A percentile compares a stretch with the other conserved stretches of the same genome.
Conservation (phyloP, 1,140 invertebrate genomes). For the Papilio xuthus region DNA sequence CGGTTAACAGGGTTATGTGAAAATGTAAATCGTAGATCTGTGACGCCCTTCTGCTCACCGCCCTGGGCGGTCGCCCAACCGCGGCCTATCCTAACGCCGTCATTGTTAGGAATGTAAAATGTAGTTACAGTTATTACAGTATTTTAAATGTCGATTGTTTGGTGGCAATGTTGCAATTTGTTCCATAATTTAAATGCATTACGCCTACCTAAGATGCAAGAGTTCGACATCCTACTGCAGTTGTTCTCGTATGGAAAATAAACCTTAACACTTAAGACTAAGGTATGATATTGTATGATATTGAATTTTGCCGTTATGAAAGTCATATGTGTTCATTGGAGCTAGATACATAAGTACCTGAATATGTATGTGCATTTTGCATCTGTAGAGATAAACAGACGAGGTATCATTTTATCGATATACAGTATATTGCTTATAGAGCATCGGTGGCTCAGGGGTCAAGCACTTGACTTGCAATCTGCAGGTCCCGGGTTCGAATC, state of each 20-base stretch:
- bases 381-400: background rate
- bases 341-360: background rate
- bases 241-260: background rate
- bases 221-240: background rate
- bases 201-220: slow-evolving; percentile 9
- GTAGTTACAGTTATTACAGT: background rate
- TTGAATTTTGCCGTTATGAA: background rate
- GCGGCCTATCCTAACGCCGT: too few species aligned
- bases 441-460: too few species aligned
- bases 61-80: too few species aligned
- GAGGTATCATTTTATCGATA: background rate
- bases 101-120: too few species aligned
- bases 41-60: too few species aligned
- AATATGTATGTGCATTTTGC: background rate
- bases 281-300: background rate
- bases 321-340: background rate
- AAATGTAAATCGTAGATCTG: too few species aligned
- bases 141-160: background rate
- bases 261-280: background rate
- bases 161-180: background rate
- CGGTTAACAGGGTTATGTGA: too few species aligned
- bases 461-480: too few species aligned
- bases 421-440: background rate
- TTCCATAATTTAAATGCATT: slow-evolving; percentile 6
- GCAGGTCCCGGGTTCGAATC: too few species aligned